Evolutionary conservation across 37 sponge, comb jelly and placozoan genomes (phyloP).

Genomic region (Halichondria panicea): DNA sequence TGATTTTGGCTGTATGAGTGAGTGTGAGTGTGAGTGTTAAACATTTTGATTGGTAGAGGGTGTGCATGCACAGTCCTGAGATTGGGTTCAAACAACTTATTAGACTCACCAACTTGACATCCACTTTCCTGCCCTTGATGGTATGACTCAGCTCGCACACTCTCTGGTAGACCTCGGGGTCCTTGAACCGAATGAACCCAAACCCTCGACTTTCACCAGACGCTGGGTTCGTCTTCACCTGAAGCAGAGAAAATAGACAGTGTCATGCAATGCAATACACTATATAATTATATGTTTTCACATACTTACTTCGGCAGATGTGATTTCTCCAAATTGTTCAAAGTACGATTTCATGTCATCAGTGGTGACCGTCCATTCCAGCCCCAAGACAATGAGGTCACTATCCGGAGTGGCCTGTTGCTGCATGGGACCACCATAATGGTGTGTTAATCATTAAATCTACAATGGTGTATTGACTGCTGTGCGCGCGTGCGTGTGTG

Average conservation of each 20-base stretch:
- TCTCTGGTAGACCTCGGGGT: slow-evolving; percentile 39
- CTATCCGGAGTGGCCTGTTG: slow-evolving; percentile 6
- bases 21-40: too few relatives aligned
- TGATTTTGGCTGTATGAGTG: too few relatives aligned
- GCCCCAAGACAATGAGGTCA: slow-evolving; percentile 78
- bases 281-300: too few relatives aligned
- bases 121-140: slow-evolving; percentile 70
- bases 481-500: too few relatives aligned
- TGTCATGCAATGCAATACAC: not conserved
- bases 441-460: too few relatives aligned
- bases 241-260: not conserved
- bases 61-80: too few relatives aligned
- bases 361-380: slow-evolving; percentile 61
- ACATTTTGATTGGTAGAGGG: too few relatives aligned
- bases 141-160: slow-evolving; percentile 59
- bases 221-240: slow-evolving; percentile 71
- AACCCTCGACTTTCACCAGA: slow-evolving; percentile 76
- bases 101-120: slow-evolving; percentile 61
- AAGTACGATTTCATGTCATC: slow-evolving; percentile 73
- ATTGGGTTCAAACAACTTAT: too few relatives aligned
- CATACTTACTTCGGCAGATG: slow-evolving; percentile 45
- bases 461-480: too few relatives aligned
- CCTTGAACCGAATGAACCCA: slow-evolving; percentile 78
- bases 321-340: slow-evolving; percentile 79
- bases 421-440: too few relatives aligned